Percentiles rank a stretch among this genome's conserved stretches.
Evolutionary conservation across 1,140 invertebrate species (phyloP).

Genomic region (Ceratina australensis): DNA sequence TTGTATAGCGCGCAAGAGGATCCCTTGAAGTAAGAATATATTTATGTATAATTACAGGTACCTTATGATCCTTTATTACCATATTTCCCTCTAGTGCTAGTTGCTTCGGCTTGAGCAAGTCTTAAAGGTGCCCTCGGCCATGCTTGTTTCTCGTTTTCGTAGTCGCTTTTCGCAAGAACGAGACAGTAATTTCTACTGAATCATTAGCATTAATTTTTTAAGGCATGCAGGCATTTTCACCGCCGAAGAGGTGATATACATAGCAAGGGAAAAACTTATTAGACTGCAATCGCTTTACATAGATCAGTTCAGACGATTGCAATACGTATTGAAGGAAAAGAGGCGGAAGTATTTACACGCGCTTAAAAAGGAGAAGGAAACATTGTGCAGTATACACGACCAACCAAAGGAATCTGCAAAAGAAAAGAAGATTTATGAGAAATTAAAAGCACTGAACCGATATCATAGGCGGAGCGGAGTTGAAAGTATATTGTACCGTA

Average conservation of each 20-base stretch:
- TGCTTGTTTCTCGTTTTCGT: slow-evolving; percentile 45
- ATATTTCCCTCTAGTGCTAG: slow-evolving; percentile 59
- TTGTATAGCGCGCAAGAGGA: slow-evolving; percentile 89
- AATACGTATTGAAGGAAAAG: slow-evolving; percentile 86
- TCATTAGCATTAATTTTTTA: slow-evolving; percentile 79
- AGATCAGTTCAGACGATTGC: slow-evolving; percentile 88
- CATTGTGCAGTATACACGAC: slow-evolving; percentile 89
- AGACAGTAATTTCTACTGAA: slow-evolving; percentile 67
- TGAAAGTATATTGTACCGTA: slow-evolving; percentile 90
- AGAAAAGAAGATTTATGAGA: slow-evolving; percentile 88
- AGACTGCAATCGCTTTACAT: slow-evolving; percentile 91
- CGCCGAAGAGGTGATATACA: slow-evolving; percentile 90
- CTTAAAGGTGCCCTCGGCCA: not conserved
- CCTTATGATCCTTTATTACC: slow-evolving; percentile 8
- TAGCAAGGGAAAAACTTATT: slow-evolving; percentile 88
- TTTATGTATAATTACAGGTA: not conserved
- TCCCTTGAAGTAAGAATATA: slow-evolving; percentile 84
- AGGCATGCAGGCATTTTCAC: slow-evolving; percentile 93
- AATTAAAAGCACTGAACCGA: slow-evolving; percentile 88
- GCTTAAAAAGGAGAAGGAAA: slow-evolving; percentile 89
- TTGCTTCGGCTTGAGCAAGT: slow-evolving; percentile 69
- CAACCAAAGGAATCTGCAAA: slow-evolving; percentile 84
- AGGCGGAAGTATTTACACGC: slow-evolving; percentile 87
- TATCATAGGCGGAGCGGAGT: slow-evolving; percentile 89
- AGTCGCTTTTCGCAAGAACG: slow-evolving; percentile 64